Conservation (phyloP, 53 echinoderm and acorn worm species). For the Stichopus horrens region DNA sequence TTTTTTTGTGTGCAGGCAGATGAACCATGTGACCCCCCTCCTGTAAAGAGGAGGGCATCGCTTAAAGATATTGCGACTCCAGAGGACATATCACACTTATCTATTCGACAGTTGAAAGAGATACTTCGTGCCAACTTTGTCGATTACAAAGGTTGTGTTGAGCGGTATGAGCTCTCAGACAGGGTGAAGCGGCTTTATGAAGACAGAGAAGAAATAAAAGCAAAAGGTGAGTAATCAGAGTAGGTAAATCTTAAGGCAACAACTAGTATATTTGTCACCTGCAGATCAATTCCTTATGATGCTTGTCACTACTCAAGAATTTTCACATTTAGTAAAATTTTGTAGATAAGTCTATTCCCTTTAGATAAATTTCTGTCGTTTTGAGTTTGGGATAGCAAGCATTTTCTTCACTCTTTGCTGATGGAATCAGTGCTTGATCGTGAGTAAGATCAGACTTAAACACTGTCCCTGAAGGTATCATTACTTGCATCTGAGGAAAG, state of each 20-base stretch:
- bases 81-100: conserved; percentile 69
- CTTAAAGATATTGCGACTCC: conserved; percentile 69
- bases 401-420: no score
- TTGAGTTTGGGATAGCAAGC: no score
- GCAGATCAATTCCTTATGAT: no score
- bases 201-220: conserved; percentile 66
- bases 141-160: conserved; percentile 94
- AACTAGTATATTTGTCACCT: no score
- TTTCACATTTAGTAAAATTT: no score
- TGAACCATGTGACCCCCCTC: not conserved
- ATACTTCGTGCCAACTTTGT: conserved; percentile 87
- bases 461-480: no score
- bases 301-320: no score
- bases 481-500: no score
- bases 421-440: no score
- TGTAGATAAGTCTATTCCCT: no score
- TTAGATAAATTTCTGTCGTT: not conserved
- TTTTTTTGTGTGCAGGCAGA: not conserved
- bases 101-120: conserved; percentile 82
- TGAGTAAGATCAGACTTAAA: no score
- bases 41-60: conserved; percentile 76
- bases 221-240: conserved; percentile 46
- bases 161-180: conserved; percentile 82
- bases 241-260: no score
- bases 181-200: conserved; percentile 78